phyloP scores from a whole-genome alignment of 2,888 invertebrate genomes.

The Melinaea menophilus region DNA sequence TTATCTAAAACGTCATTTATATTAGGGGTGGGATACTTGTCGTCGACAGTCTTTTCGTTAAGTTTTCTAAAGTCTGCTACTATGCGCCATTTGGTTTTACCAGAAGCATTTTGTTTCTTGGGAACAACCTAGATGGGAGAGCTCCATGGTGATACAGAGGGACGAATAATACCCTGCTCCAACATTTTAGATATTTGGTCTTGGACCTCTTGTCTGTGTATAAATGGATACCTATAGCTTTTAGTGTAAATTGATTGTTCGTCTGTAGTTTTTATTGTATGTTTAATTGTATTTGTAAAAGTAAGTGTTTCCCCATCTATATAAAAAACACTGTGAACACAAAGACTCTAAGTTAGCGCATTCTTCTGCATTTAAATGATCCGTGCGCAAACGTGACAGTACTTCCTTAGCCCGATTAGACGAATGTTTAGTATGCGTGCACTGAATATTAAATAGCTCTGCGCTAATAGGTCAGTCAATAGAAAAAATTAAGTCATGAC shows the following conservation, averaged over 20 bases:
- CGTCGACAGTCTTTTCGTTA: conserved; percentile 1
- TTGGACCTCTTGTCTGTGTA: conserved; percentile 28
- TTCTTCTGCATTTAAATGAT: conserved; percentile 39
- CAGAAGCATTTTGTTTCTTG: conserved; percentile 2
- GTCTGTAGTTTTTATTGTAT: conserved; percentile 10
- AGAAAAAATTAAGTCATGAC: conserved; percentile 32
- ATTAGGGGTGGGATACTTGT: too few species aligned
- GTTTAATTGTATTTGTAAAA: conserved; percentile 8
- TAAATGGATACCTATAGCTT: conserved; percentile 18
- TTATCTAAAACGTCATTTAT: too few species aligned
- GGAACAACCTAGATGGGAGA: conserved; percentile 15
- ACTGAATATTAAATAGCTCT: conserved; percentile 31
- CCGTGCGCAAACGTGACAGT: conserved; percentile 35
- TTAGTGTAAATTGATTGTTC: conserved; percentile 10
- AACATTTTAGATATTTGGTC: conserved; percentile 32
- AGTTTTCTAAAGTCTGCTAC: conserved; percentile 13
- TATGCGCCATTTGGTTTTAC: conserved; percentile 9
- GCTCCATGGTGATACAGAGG: conserved; percentile 10
- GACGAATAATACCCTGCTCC: conserved; percentile 37
- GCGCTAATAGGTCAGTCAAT: conserved; percentile 30
- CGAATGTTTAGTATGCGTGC: conserved; percentile 14
- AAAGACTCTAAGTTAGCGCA: conserved; percentile 28
- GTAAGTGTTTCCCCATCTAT: too few species aligned
- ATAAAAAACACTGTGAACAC: neutral
- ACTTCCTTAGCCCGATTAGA: conserved; percentile 22